Percentiles rank a stretch among this genome's conserved stretches.
Conservation (phyloP, 2,797 vertebrate genomes). For the Pagetopsis macropterus region DNA sequence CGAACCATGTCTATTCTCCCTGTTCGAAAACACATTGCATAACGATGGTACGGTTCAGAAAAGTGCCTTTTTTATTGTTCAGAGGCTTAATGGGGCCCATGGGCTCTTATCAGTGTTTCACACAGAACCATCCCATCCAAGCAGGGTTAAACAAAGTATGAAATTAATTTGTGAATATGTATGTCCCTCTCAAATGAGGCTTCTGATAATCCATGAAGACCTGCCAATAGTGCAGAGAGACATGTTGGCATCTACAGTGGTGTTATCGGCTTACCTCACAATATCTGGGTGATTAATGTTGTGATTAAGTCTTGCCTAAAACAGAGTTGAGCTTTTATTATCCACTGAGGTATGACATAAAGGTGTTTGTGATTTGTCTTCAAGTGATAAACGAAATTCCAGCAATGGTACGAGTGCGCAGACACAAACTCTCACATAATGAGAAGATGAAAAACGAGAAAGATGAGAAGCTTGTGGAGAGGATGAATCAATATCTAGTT, state of each 20-base stretch:
- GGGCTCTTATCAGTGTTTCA: conserved; percentile 65
- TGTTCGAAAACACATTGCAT: too few relatives aligned
- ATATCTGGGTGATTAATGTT: conserved; percentile 52
- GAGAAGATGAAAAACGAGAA: background rate
- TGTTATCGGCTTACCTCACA: conserved; percentile 55
- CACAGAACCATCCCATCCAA: conserved; percentile 52
- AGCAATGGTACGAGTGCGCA: background rate
- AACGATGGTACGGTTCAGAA: conserved; percentile 12
- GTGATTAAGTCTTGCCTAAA: conserved; percentile 46
- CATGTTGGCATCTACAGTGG: conserved; percentile 38
- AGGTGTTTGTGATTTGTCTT: conserved; percentile 33
- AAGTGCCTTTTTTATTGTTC: conserved; percentile 65
- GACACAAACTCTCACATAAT: conserved; percentile 13
- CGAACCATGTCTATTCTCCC: too few relatives aligned
- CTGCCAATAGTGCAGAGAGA: conserved; percentile 42
- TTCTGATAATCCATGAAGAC: conserved; percentile 48
- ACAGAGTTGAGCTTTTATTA: conserved; percentile 45
- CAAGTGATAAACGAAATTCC: background rate
- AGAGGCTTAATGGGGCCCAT: conserved; percentile 63
- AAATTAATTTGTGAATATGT: conserved; percentile 67
- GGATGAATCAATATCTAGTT: background rate
- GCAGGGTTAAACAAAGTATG: conserved; percentile 69
- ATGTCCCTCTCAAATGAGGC: conserved; percentile 48
- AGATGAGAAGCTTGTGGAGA: background rate
- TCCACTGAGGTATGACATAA: conserved; percentile 20